A percentile compares a stretch with the other conserved stretches of the same genome.
phyloP scores from a whole-genome alignment of 1,140 invertebrate genomes.

The Globodera rostochiensis region DNA sequence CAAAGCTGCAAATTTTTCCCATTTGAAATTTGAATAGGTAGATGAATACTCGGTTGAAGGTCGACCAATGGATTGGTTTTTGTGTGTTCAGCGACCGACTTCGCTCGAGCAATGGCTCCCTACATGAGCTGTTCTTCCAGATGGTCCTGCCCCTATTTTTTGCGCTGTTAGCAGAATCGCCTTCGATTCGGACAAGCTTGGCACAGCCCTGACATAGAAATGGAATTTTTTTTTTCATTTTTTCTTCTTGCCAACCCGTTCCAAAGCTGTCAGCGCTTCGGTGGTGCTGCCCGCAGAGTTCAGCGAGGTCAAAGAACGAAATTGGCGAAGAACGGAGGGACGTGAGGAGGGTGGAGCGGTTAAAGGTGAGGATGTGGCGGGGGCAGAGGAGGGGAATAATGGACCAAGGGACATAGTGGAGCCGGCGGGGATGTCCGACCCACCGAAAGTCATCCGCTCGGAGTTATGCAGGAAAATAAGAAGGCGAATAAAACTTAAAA shows the following conservation, averaged over 20 bases:
- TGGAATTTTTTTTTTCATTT: neutral
- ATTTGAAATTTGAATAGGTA: neutral
- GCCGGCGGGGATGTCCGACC: too few relatives aligned
- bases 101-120: neutral
- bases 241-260: neutral
- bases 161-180: neutral
- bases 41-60: neutral
- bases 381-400: neutral
- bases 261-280: constrained; percentile 4
- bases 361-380: neutral
- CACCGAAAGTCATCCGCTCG: too few relatives aligned
- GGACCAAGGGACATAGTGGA: neutral
- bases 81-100: neutral
- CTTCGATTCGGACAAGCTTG: neutral
- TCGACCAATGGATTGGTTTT: neutral
- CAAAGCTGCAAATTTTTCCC: neutral
- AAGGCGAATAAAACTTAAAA: too few relatives aligned
- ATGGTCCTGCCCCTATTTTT: neutral
- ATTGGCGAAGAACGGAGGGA: neutral
- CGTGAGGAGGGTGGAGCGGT: neutral
- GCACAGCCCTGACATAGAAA: neutral
- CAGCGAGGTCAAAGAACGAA: neutral
- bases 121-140: neutral
- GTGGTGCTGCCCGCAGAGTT: neutral
- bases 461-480: too few relatives aligned